A percentile compares a stretch with the other conserved stretches of the same genome.
Evolutionary conservation across 2,797 vertebrate genomes (phyloP).

Genomic region (Podargus strigoides): DNA sequence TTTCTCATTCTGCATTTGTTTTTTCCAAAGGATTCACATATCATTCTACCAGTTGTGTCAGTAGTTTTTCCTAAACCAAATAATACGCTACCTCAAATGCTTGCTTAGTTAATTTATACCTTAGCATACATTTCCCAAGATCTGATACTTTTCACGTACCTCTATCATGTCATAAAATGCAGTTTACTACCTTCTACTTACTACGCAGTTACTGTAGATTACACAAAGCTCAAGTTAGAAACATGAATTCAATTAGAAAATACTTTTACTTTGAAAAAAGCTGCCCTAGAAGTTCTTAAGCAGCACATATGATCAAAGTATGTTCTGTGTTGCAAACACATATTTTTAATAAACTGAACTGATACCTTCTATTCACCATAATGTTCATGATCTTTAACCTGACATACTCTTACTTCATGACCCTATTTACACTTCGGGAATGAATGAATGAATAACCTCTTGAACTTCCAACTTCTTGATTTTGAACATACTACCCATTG

Average conservation of each 20-base stretch:
- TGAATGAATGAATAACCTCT: not conserved
- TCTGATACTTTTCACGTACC: not conserved
- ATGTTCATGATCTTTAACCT: not conserved
- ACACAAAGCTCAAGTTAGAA: not conserved
- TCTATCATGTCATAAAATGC: not conserved
- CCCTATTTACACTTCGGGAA: not conserved
- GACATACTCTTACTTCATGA: not conserved
- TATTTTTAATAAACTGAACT: not conserved
- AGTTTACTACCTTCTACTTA: not conserved
- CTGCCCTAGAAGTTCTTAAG: not conserved
- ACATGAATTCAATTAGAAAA: not conserved
- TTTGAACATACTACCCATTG: not conserved
- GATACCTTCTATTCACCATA: not conserved
- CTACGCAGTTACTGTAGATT: not conserved
- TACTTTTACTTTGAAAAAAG: not conserved
- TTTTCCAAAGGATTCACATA: not conserved
- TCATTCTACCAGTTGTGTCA: not conserved
- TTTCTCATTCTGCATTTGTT: not conserved
- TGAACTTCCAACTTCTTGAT: not conserved
- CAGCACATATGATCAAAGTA: not conserved
- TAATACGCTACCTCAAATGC: not conserved
- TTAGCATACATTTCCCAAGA: not conserved
- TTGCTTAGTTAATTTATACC: not conserved
- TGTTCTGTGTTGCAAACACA: not conserved
- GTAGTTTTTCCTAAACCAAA: not conserved